These are phyloP conservation scores for Tanaodytes sp. DNA, from an alignment of 2,888 invertebrate species.

Conservation along the genomic window DNA sequence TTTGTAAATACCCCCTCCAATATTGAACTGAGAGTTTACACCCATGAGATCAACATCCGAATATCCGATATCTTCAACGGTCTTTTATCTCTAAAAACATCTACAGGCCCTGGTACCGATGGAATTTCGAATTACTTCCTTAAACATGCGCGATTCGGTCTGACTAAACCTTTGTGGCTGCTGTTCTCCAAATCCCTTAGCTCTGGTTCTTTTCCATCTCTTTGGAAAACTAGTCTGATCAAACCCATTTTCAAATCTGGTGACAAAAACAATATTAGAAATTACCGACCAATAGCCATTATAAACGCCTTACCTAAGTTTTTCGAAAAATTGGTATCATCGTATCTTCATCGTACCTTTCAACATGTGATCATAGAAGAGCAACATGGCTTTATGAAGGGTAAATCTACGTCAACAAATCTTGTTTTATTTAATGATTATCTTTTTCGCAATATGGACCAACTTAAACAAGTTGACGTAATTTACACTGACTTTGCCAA, in stretches of 20 bases:
- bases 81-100: no score
- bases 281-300: constrained; percentile 29
- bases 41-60: no score
- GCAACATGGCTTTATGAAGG: no score
- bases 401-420: constrained; percentile 1
- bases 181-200: constrained; percentile 11
- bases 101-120: constrained; percentile 1
- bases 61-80: no score
- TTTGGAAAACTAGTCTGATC: constrained; percentile 6
- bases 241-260: no score
- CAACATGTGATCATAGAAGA: not conserved
- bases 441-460: constrained; percentile 10
- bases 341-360: not conserved
- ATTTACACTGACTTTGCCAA: no score
- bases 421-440: no score
- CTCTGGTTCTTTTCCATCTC: not conserved
- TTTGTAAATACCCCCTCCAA: no score
- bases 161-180: constrained; percentile 1
- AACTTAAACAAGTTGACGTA: no score
- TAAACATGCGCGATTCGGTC: not conserved
- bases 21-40: no score
- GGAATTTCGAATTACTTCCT: not conserved
- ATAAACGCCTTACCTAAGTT: constrained; percentile 41
- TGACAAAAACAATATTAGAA: not conserved
- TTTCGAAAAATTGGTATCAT: constrained; percentile 35